phyloP scores from a whole-genome alignment of 2,888 invertebrate genomes.

The Phyto melanocephala region DNA sequence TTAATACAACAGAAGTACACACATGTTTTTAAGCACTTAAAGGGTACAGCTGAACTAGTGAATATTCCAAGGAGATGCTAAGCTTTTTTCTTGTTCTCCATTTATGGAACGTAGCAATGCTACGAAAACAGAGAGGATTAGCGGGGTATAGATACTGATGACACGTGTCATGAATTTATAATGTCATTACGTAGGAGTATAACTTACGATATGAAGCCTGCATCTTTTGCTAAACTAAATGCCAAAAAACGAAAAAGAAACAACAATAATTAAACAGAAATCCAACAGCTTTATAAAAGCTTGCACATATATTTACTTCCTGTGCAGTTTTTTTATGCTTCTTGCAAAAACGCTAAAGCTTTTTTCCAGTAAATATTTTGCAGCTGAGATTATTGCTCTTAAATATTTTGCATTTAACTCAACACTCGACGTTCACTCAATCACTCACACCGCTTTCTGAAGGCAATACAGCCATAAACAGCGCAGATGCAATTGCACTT shows the following conservation, averaged over 20 bases:
- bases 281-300: not conserved
- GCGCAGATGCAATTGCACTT: constrained; percentile 60
- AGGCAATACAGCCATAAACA: not conserved
- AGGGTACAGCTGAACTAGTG: constrained; percentile 17
- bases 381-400: constrained; percentile 5
- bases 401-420: not conserved
- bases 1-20: not conserved
- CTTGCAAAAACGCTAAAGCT: constrained; percentile 44
- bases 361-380: constrained; percentile 24
- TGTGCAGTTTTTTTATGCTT: not conserved
- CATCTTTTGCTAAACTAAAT: not conserved
- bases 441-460: constrained; percentile 6
- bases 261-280: not conserved
- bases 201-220: not conserved
- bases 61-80: not conserved
- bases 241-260: not conserved
- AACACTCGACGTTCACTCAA: not conserved
- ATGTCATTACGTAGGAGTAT: constrained; percentile 39
- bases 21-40: not conserved
- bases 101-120: not conserved
- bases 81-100: not conserved
- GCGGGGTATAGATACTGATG: not conserved
- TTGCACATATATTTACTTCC: constrained; percentile 6
- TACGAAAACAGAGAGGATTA: not conserved
- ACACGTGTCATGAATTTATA: constrained; percentile 29